A percentile compares a stretch with the other conserved stretches of the same genome.
Conservation (phyloP, 2,113 vertebrate species). For the Lucifuga dentata region DNA sequence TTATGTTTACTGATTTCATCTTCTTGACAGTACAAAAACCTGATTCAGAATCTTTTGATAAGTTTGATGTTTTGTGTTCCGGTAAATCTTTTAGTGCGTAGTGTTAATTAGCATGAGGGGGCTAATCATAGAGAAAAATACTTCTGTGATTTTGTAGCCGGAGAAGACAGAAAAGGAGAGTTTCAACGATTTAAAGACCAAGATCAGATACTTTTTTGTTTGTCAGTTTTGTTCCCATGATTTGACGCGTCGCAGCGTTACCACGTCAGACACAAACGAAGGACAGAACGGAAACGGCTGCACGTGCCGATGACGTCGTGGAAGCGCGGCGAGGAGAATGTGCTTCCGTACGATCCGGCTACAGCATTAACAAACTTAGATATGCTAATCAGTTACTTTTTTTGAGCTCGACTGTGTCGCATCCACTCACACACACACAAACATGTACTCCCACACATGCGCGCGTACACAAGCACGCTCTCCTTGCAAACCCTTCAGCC, state of each 20-base stretch:
- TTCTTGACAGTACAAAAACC: too few species aligned
- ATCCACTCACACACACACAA: slow-evolving; percentile 67
- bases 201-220: slow-evolving; percentile 35
- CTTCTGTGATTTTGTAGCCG: too few species aligned
- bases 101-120: slow-evolving; percentile 33
- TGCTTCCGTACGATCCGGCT: slow-evolving; percentile 61
- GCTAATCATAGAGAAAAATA: slow-evolving; percentile 1
- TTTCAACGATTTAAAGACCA: slow-evolving; percentile 23
- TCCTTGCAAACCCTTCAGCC: slow-evolving; percentile 8
- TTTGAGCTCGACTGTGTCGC: slow-evolving; percentile 58
- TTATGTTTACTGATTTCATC: too few species aligned
- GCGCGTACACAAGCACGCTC: slow-evolving; percentile 48
- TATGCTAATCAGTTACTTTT: slow-evolving; percentile 60
- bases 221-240: slow-evolving; percentile 51
- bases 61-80: neutral
- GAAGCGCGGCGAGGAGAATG: slow-evolving; percentile 50
- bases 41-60: too few species aligned
- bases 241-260: too few species aligned
- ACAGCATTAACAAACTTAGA: slow-evolving; percentile 74
- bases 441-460: slow-evolving; percentile 52
- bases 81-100: neutral
- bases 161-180: slow-evolving; percentile 8
- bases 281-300: slow-evolving; percentile 49
- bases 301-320: slow-evolving; percentile 51
- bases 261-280: slow-evolving; percentile 19